phyloP scores from a whole-genome alignment of 2,888 invertebrate species.

The Busseola fusca region DNA sequence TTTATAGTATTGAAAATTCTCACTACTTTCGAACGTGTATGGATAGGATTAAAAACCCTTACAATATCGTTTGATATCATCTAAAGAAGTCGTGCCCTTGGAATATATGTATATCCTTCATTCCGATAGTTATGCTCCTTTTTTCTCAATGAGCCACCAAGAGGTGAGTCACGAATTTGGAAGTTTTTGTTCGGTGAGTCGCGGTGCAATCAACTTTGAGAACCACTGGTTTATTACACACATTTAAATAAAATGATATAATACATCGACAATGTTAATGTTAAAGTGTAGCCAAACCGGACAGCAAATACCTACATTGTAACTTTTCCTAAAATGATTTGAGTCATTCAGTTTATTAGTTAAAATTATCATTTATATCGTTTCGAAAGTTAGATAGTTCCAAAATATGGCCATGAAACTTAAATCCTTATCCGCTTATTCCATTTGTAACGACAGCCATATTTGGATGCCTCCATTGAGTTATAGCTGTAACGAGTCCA shows the following conservation, averaged over 20 bases:
- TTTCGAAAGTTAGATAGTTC: constrained; percentile 14
- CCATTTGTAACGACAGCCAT: constrained; percentile 7
- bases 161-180: not conserved
- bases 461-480: constrained; percentile 11
- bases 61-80: too few species aligned
- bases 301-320: constrained; percentile 4
- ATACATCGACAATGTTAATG: not conserved
- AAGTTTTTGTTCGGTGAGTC: not conserved
- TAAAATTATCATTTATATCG: constrained; percentile 24
- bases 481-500: constrained; percentile 16
- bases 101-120: too few species aligned
- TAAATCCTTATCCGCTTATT: constrained; percentile 34
- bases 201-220: not conserved
- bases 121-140: too few species aligned
- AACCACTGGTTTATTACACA: not conserved
- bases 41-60: too few species aligned
- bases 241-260: constrained; percentile 9
- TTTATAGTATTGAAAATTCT: too few species aligned
- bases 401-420: constrained; percentile 40
- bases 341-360: constrained; percentile 14
- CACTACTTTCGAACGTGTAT: too few species aligned
- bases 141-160: not conserved
- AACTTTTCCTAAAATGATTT: constrained; percentile 9
- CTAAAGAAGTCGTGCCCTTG: too few species aligned
- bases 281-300: constrained; percentile 14